Conservation (phyloP, 2,113 vertebrate species). For the Tachysurus fulvidraco region DNA sequence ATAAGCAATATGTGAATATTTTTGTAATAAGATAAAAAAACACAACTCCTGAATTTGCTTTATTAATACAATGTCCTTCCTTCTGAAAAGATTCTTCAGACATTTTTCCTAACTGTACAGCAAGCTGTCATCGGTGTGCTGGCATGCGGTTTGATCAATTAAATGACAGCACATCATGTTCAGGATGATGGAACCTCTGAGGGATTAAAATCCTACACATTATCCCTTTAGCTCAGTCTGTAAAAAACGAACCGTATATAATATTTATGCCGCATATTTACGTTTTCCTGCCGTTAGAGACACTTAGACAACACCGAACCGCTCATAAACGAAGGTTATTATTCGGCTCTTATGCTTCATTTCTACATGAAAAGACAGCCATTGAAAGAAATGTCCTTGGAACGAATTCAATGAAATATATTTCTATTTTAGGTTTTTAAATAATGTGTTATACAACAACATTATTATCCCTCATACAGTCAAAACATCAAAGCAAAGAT, state of each 20-base stretch:
- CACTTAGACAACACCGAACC: neutral
- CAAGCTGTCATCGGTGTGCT: neutral
- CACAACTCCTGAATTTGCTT: neutral
- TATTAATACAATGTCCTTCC: neutral
- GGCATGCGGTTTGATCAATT: neutral
- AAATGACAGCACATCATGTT: neutral
- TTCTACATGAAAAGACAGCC: neutral
- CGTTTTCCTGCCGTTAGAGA: neutral
- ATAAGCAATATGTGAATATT: neutral
- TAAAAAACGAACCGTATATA: neutral
- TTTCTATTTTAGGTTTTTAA: neutral
- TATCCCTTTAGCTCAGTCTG: neutral
- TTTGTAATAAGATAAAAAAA: neutral
- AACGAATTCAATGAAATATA: neutral
- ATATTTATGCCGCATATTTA: neutral
- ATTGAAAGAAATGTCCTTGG: neutral
- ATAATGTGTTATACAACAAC: neutral
- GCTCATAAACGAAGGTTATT: neutral
- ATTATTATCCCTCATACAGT: no score
- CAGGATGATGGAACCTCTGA: neutral
- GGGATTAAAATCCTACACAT: neutral
- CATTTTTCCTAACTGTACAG: neutral
- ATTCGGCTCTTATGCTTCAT: neutral
- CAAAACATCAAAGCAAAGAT: conserved; percentile 5
- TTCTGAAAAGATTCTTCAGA: neutral